These are phyloP conservation scores for Ophioninae sp. DNA, from an alignment of 2,888 invertebrate species.

Conservation along the genomic window DNA sequence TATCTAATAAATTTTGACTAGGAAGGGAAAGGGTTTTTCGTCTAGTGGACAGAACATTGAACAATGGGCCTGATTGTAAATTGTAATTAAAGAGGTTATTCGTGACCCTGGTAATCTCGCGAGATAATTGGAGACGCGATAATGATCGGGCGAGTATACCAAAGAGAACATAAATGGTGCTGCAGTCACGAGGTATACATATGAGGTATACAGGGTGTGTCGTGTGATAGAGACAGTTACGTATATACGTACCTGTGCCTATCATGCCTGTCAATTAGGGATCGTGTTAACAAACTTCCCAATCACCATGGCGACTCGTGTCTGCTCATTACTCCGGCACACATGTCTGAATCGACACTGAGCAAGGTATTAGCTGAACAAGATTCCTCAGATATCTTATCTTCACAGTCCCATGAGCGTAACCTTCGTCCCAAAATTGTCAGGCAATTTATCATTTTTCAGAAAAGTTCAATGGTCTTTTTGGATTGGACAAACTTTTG, in stretches of 20 bases:
- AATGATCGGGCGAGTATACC: constrained; percentile 47
- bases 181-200: background rate
- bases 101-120: constrained; percentile 34
- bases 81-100: constrained; percentile 65
- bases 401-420: background rate
- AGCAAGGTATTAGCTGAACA: background rate
- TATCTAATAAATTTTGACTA: constrained; percentile 40
- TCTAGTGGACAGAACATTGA: constrained; percentile 26
- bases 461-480: no score
- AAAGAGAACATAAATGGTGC: constrained; percentile 23
- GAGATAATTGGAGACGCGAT: constrained; percentile 54
- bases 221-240: no score
- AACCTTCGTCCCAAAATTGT: no score
- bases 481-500: no score
- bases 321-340: constrained; percentile 23
- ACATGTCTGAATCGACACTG: constrained; percentile 9
- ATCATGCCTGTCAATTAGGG: constrained; percentile 44
- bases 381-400: background rate
- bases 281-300: constrained; percentile 57
- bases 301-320: constrained; percentile 44
- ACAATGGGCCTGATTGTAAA: constrained; percentile 68
- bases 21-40: constrained; percentile 5
- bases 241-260: background rate
- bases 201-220: background rate
- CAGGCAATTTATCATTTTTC: no score